phyloP scores from a whole-genome alignment of 2,113 vertebrate species.

The Haplotaxodon microlepis region DNA sequence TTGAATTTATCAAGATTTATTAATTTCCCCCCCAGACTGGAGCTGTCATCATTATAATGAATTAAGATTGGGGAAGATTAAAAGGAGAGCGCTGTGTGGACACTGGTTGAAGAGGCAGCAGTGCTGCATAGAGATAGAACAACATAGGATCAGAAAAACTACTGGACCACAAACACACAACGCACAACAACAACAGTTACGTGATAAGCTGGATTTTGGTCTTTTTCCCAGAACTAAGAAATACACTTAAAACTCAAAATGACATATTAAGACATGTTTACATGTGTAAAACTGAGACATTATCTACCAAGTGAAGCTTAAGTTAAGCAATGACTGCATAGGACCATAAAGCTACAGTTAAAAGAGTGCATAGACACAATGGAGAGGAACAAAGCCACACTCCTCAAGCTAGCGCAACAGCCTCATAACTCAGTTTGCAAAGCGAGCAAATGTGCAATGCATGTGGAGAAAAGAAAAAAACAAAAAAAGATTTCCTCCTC shows the following conservation, averaged over 20 bases:
- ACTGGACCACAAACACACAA: background rate
- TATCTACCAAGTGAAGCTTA: background rate
- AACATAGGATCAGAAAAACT: background rate
- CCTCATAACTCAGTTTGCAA: conserved; percentile 32
- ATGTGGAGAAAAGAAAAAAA: background rate
- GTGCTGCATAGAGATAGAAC: background rate
- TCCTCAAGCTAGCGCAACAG: background rate
- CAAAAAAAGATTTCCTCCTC: background rate
- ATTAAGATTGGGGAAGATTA: background rate
- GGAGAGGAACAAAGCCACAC: conserved; percentile 24
- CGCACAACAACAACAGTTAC: background rate
- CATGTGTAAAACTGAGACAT: background rate
- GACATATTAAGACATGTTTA: background rate
- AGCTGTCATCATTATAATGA: conserved; percentile 6
- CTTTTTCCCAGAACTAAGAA: background rate
- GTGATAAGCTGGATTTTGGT: background rate
- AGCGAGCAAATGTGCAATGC: conserved; percentile 29
- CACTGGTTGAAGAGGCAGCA: background rate
- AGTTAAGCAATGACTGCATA: background rate
- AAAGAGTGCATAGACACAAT: background rate
- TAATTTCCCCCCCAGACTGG: background rate
- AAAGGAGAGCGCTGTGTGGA: background rate
- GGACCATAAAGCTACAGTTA: background rate
- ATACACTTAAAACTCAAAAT: background rate
- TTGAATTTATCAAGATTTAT: background rate